Evolutionary conservation across 2,797 vertebrate species (phyloP).

Genomic region (Amniataba percoides): DNA sequence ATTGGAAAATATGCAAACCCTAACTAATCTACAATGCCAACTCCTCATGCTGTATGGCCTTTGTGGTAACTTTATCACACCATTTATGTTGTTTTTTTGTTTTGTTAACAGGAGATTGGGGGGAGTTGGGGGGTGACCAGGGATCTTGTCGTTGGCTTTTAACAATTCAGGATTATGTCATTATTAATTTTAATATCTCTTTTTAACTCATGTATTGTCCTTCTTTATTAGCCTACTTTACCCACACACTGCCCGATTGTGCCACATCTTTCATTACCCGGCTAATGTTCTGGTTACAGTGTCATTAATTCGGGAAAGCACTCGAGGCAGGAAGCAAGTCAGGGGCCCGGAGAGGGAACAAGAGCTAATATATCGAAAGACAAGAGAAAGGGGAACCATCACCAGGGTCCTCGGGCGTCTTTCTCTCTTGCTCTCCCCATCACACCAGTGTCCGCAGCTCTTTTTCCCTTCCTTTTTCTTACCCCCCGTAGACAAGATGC

Average conservation of each 20-base stretch:
- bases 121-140: background rate
- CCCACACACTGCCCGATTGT: conserved; percentile 49
- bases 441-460: conserved; percentile 43
- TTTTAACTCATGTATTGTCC: conserved; percentile 44
- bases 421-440: conserved; percentile 42
- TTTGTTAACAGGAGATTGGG: conserved; percentile 8
- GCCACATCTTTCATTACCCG: conserved; percentile 72
- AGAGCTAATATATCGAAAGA: conserved; percentile 71
- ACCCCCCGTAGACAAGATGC: conserved; percentile 68
- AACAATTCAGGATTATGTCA: conserved; percentile 38
- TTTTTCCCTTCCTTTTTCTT: conserved; percentile 39
- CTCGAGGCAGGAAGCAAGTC: conserved; percentile 67
- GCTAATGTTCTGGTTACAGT: conserved; percentile 78
- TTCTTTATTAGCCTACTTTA: conserved; percentile 59
- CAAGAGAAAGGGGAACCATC: conserved; percentile 65
- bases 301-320: conserved; percentile 77
- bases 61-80: conserved; percentile 9
- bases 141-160: conserved; percentile 3
- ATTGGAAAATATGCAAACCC: conserved; percentile 25
- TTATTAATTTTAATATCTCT: conserved; percentile 46
- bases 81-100: conserved; percentile 1
- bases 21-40: conserved; percentile 12
- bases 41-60: background rate
- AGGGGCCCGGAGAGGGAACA: conserved; percentile 53
- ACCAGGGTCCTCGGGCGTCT: conserved; percentile 59